phyloP scores from a whole-genome alignment of 1,140 invertebrate genomes.

The Ips typographus region DNA sequence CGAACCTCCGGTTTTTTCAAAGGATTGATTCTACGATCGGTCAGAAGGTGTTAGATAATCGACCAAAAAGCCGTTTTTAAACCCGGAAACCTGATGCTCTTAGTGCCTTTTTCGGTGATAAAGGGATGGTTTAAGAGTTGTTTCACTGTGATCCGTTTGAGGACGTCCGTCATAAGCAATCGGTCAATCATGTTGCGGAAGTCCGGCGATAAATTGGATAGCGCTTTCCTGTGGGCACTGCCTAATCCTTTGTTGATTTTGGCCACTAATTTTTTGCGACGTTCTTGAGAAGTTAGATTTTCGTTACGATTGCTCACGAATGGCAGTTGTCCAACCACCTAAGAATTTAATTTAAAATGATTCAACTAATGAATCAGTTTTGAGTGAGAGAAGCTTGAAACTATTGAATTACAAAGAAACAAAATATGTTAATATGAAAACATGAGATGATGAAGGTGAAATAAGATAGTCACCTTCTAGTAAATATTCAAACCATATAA shows the following conservation, averaged over 20 bases:
- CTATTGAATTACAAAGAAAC: not conserved
- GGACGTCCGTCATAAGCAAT: conserved; percentile 44
- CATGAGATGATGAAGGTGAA: no score
- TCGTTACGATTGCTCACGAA: conserved; percentile 57
- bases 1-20: conserved; percentile 40
- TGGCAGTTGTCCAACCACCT: conserved; percentile 65
- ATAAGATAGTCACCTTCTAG: no score
- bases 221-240: conserved; percentile 52
- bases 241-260: conserved; percentile 65
- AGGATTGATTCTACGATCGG: conserved; percentile 38
- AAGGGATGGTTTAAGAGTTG: conserved; percentile 48
- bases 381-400: conserved; percentile 22
- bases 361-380: not conserved
- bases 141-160: conserved; percentile 44
- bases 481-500: no score
- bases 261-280: conserved; percentile 60
- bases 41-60: not conserved
- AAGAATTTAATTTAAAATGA: conserved; percentile 59
- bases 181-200: conserved; percentile 43
- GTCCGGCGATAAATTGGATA: conserved; percentile 50
- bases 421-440: not conserved
- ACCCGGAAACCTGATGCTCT: conserved; percentile 34
- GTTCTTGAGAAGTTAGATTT: conserved; percentile 56
- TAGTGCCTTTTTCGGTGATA: conserved; percentile 49
- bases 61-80: not conserved